Conservation (phyloP, 1,140 invertebrate species). For the Daktulosphaira vitifoliae region DNA sequence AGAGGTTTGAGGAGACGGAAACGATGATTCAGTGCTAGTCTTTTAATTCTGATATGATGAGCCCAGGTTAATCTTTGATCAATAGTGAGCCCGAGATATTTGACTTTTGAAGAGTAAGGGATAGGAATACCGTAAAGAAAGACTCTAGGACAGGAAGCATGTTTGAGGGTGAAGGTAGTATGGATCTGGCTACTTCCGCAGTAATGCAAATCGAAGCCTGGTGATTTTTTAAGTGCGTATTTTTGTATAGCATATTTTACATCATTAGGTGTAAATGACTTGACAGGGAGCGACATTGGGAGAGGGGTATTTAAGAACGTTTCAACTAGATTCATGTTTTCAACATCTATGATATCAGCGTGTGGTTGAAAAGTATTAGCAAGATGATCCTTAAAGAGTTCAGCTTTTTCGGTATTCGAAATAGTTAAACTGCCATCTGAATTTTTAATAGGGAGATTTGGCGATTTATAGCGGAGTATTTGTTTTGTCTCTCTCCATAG, state of each 20-base stretch:
- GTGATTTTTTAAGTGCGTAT: constrained; percentile 14
- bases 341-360: background rate
- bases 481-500: constrained; percentile 1
- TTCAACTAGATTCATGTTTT: background rate
- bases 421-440: background rate
- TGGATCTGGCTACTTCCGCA: background rate
- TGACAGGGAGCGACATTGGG: background rate
- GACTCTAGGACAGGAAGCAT: background rate
- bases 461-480: background rate
- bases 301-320: background rate
- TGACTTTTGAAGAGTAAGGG: background rate
- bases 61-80: background rate
- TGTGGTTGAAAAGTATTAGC: background rate
- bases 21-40: background rate
- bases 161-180: background rate
- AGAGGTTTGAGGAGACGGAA: background rate
- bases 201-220: background rate
- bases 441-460: background rate
- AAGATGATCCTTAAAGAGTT: background rate
- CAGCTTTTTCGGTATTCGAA: background rate
- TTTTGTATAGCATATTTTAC: background rate
- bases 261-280: background rate
- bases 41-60: background rate
- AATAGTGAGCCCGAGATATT: background rate
- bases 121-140: background rate